Evolutionary conservation across 2,888 invertebrate species (phyloP), one percentile per base, ranked within the genome.

Genomic region (Liodrosophila aerea): DNA sequence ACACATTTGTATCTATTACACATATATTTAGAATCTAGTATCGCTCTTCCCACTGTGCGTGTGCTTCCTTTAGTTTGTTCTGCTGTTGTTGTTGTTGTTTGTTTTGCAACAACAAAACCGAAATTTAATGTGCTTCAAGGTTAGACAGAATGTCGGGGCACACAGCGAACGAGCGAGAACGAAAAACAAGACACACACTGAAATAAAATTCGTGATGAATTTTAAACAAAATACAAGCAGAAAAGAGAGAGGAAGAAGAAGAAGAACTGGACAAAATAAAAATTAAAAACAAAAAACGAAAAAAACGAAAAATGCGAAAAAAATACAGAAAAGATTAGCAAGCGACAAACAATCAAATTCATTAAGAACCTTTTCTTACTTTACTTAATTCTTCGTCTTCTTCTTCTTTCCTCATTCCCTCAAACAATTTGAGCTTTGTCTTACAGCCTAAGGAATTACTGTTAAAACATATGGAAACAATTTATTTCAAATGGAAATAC

Each of bases 121-220:
- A 22, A 76, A 76, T 80, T 66, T 64, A 83, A 81, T 81, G 81
- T 80, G 81, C 85, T 64, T 84, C 82, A 82, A 82, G 82, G 82
- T 82, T 82, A 75, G 67, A 47, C 64, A 59, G 58, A 80, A 60
- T 65, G 50, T 40, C 64, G 64, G 37, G 8, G 39, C 45, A 46
- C 37, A 45, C 31, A 56, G 18, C 33, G 34, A 37, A 52, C 54
- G 54, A 64, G 50, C 41, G 46, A 50, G n/a, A 54, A 53, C 16
- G 46, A 50, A 8, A 62, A 31, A 12, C 56, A 49, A 61, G 70
- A 72, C 59, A 62, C 40, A 66, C 65, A 83, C 61, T 67, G 63
- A 80, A 80, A 80, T 81, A 71, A 77, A 75, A 80, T 64, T 82
- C 81, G 81, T 82, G 81, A 83, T 82, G 81, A 83, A 77, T 83